These are phyloP conservation scores for Chrysolina americana DNA, from an alignment of 2,888 invertebrate genomes.

Conservation along the genomic window DNA sequence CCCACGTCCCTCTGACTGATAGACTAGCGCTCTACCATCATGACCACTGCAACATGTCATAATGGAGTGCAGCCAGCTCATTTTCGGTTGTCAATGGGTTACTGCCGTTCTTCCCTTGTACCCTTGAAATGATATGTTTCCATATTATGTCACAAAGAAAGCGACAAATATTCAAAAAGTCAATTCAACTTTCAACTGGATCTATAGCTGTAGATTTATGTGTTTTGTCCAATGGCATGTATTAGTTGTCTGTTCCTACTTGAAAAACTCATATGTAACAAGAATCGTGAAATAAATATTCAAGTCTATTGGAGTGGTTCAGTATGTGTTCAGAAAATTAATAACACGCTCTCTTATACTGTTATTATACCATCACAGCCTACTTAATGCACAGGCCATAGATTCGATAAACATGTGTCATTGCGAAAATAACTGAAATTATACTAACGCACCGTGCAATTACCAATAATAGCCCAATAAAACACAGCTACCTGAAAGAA, in stretches of 20 bases:
- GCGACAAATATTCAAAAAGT: no score
- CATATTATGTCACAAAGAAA: no score
- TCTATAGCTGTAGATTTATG: no score
- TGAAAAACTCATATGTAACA: background rate
- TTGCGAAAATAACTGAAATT: constrained; percentile 28
- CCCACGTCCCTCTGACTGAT: no score
- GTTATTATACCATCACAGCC: constrained; percentile 8
- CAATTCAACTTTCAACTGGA: no score
- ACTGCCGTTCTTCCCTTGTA: no score
- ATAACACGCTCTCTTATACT: background rate
- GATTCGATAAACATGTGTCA: constrained; percentile 23
- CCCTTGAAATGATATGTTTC: no score
- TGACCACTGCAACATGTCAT: no score
- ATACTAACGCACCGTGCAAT: constrained; percentile 1
- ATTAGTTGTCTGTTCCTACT: background rate
- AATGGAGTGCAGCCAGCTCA: no score
- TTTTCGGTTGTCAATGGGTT: no score
- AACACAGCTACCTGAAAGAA: constrained; percentile 27
- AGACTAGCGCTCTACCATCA: no score
- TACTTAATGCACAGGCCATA: constrained; percentile 14
- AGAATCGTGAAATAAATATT: no score
- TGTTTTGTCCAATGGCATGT: background rate
- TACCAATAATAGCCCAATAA: constrained; percentile 28
- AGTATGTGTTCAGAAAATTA: constrained; percentile 10
- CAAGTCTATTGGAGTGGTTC: background rate